Evolutionary conservation across 1,140 invertebrate genomes (phyloP), one percentile per base, ranked within the genome.

Genomic region (Schmidtea mediterranea): DNA sequence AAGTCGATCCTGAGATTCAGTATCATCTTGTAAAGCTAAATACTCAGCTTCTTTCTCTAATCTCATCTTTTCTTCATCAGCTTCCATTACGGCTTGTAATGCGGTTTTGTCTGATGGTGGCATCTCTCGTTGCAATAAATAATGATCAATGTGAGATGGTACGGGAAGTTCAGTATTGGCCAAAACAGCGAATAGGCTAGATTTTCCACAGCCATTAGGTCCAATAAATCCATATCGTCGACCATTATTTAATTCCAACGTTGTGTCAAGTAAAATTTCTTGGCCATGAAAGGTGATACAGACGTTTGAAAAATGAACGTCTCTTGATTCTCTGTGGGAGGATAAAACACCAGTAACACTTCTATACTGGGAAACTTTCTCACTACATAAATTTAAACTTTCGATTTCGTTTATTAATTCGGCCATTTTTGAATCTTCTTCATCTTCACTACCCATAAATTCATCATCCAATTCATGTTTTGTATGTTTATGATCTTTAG

Each of bases 241-340:
- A 0, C 89, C 87, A 62, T 82, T 89, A 69, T 94, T 97, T 57
- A 98, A 72, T 66, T 97, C 90, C 0, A 97, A 68, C 62, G 82
- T 77, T 0, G 90, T 90, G 62, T 98, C 92, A 59, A 80, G 78
- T 43, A 97, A 71, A 50, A 98, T 69, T 70, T 97, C 92, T 56
- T 76, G 74, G 43, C 92, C 92, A 63, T 97, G 89, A 65, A 97
- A 98, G 43, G 84, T 94, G 47, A 98, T 82, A 32, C 87, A 90
- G 59, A 97, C 80, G 61, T 83, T 90, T 48, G 80, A 79, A 57
- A 98, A 87, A 66, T 97, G 95, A 23, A 97, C 73, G 67, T 98
- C 90, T 52, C 90, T 72, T 52, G 83, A 84, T 53, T 82, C 76
- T 9, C 82, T 81, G 69, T 98, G 87, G 1, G 92, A 82, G 1